Evolutionary conservation across 2,113 vertebrate genomes (phyloP).

Genomic region (Apeltes quadracus): DNA sequence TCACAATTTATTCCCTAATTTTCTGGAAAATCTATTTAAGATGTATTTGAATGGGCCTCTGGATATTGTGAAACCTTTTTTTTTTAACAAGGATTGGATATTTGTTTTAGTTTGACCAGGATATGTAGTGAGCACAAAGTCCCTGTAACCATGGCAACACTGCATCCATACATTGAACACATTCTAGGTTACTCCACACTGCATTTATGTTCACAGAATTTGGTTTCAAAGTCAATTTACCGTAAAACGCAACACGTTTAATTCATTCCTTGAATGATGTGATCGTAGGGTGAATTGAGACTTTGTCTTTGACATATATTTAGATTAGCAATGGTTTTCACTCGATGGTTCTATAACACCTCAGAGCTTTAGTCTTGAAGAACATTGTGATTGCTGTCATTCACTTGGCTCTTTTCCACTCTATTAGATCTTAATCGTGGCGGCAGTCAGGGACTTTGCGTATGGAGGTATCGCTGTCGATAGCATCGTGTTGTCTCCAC

Average conservation of each 20-base stretch:
- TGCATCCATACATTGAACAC: neutral
- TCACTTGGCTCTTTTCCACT: neutral
- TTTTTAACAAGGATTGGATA: neutral
- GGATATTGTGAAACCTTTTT: neutral
- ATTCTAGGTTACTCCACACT: neutral
- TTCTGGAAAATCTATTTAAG: neutral
- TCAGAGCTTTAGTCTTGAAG: neutral
- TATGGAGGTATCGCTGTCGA: conserved; percentile 85
- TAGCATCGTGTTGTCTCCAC: conserved; percentile 84
- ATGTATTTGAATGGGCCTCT: neutral
- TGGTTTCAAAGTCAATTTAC: neutral
- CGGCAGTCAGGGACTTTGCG: conserved; percentile 62
- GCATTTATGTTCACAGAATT: neutral
- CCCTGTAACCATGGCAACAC: neutral
- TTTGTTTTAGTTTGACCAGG: neutral
- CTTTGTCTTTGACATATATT: neutral
- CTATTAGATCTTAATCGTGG: conserved; percentile 85
- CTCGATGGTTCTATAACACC: neutral
- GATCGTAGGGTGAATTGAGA: neutral
- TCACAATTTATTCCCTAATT: neutral
- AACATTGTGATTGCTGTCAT: neutral
- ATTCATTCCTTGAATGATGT: neutral
- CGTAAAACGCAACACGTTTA: neutral
- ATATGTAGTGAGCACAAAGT: neutral
- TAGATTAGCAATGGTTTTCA: neutral